Conservation (phyloP, 2,797 vertebrate genomes). For the Cercopithecus diana region DNA sequence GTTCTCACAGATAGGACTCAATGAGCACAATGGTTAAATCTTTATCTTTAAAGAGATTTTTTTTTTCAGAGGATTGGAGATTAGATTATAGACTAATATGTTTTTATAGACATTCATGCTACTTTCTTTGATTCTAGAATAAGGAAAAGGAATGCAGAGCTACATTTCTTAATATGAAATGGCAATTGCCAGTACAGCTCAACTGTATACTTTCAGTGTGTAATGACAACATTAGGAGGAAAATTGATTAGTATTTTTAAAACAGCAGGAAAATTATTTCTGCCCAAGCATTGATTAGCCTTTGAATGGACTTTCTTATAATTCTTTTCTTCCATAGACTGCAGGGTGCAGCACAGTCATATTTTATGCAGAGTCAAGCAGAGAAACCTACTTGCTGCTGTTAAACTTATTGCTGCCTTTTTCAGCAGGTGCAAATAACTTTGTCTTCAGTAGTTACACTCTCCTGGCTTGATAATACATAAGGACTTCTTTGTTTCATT, state of each 20-base stretch:
- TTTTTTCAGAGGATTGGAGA: constrained; percentile 12
- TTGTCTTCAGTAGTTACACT: constrained; percentile 38
- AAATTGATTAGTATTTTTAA: constrained; percentile 69
- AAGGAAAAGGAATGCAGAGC: neutral
- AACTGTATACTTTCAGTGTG: constrained; percentile 28
- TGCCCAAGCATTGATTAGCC: constrained; percentile 55
- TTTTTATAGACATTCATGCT: neutral
- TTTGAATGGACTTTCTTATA: constrained; percentile 54
- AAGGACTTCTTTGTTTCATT: constrained; percentile 48
- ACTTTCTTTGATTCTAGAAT: constrained; percentile 54
- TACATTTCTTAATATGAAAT: constrained; percentile 37
- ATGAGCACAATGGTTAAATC: neutral
- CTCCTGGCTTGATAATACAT: constrained; percentile 26
- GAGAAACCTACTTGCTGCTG: constrained; percentile 11
- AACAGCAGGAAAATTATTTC: constrained; percentile 65
- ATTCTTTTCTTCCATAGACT: constrained; percentile 40
- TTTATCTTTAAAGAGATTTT: neutral
- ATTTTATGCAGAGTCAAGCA: constrained; percentile 50
- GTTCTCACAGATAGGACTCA: neutral
- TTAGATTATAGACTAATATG: constrained; percentile 5
- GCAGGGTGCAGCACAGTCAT: constrained; percentile 39
- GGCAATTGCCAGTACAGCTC: neutral
- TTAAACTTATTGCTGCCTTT: constrained; percentile 50
- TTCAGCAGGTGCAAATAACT: constrained; percentile 46
- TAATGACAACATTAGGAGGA: constrained; percentile 23